A percentile compares a stretch with the other conserved stretches of the same genome.
Evolutionary conservation across 2,113 vertebrate species (phyloP).

Genomic region (Lota lota): DNA sequence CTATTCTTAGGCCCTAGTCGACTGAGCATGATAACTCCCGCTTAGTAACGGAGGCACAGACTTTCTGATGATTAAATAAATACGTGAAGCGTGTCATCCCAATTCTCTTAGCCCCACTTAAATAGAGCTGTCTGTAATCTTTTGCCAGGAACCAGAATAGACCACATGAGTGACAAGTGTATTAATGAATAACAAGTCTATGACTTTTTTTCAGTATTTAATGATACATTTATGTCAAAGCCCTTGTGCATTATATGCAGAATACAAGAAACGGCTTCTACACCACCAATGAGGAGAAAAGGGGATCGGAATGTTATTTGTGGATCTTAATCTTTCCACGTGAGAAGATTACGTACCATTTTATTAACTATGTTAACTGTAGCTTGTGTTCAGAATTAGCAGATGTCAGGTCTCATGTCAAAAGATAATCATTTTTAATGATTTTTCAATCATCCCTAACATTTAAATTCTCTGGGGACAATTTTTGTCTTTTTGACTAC

Average conservation of each 20-base stretch:
- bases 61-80: slow-evolving; percentile 18
- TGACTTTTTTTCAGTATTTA: slow-evolving; percentile 18
- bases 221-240: slow-evolving; percentile 8
- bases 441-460: no score
- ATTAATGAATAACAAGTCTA: slow-evolving; percentile 6
- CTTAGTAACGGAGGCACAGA: slow-evolving; percentile 21
- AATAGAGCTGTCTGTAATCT: slow-evolving; percentile 23
- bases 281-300: not conserved
- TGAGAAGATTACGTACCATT: not conserved
- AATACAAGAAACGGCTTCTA: slow-evolving; percentile 5
- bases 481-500: no score
- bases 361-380: no score
- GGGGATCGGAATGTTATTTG: no score
- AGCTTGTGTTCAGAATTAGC: no score
- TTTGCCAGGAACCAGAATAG: slow-evolving; percentile 25
- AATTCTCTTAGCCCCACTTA: slow-evolving; percentile 35
- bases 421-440: no score
- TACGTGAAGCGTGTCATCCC: slow-evolving; percentile 22
- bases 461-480: no score
- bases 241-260: not conserved
- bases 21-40: slow-evolving; percentile 23
- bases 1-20: slow-evolving; percentile 40
- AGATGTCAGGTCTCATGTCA: no score
- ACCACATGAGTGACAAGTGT: slow-evolving; percentile 15
- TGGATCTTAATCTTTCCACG: no score